A percentile compares a stretch with the other conserved stretches of the same genome.
These are phyloP conservation scores for Gadopsis marmoratus DNA, from an alignment of 2,797 vertebrate genomes.

Conservation along the genomic window DNA sequence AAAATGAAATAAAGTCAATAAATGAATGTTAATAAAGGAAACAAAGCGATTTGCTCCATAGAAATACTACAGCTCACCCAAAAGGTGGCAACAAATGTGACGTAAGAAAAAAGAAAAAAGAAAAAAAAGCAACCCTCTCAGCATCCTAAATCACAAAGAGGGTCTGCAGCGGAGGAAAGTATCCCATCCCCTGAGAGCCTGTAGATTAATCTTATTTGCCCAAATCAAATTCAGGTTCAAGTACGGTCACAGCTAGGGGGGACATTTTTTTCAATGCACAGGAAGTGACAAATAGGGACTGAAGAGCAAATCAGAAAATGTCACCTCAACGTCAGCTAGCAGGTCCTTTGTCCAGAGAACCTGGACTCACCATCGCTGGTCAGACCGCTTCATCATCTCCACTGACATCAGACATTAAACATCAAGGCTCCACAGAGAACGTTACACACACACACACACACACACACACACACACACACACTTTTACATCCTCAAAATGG, in stretches of 20 bases:
- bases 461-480: too few species aligned
- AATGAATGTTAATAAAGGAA: not conserved
- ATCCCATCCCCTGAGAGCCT: not conserved
- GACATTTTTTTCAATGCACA: not conserved
- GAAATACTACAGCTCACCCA: not conserved
- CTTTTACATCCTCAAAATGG: not conserved
- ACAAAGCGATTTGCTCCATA: not conserved
- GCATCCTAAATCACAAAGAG: not conserved
- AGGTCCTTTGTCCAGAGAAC: not conserved
- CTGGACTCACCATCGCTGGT: not conserved
- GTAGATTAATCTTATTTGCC: not conserved
- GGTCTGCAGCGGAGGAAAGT: not conserved
- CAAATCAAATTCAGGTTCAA: conserved; percentile 26
- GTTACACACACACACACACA: too few species aligned
- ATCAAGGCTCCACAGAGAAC: not conserved
- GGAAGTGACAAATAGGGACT: conserved; percentile 8
- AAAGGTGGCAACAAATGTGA: not conserved
- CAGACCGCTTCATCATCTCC: not conserved
- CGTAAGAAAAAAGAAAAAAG: not conserved
- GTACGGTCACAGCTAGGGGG: not conserved
- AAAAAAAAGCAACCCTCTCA: not conserved
- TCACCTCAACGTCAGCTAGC: not conserved
- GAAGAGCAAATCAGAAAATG: conserved; percentile 9
- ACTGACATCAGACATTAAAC: not conserved
- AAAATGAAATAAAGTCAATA: not conserved